Conservation (phyloP, 2,888 invertebrate genomes). For the Mythimna albipuncta region DNA sequence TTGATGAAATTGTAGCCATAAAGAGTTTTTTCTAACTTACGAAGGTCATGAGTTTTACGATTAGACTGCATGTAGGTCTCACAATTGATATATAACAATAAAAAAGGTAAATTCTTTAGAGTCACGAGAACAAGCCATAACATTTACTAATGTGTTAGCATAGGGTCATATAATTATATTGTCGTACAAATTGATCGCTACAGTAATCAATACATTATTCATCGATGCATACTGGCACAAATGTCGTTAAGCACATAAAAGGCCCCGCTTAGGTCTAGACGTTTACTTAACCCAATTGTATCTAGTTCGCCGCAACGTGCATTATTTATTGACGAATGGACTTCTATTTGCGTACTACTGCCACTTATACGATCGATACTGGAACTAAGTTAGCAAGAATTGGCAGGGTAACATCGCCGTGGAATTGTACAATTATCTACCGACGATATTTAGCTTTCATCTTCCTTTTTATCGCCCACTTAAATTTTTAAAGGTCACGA, state of each 20-base stretch:
- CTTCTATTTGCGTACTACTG: constrained; percentile 7
- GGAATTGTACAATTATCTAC: background rate
- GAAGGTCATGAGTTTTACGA: background rate
- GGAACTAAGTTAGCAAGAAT: background rate
- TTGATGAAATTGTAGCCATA: background rate
- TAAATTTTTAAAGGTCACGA: background rate
- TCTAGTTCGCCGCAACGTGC: constrained; percentile 10
- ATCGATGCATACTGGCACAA: background rate
- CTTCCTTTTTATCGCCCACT: background rate
- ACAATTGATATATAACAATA: background rate
- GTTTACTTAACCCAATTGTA: constrained; percentile 20
- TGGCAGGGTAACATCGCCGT: background rate
- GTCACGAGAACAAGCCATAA: background rate
- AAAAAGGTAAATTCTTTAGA: background rate
- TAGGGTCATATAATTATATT: background rate
- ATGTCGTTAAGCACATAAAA: background rate
- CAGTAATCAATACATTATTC: constrained; percentile 17
- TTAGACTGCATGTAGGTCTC: background rate
- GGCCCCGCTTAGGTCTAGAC: background rate
- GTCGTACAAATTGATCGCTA: constrained; percentile 7
- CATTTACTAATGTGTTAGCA: background rate
- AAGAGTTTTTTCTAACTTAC: constrained; percentile 1
- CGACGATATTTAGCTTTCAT: constrained; percentile 2
- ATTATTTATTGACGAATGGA: constrained; percentile 13
- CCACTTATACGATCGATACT: constrained; percentile 28